phyloP scores from a whole-genome alignment of 2,113 vertebrate species.

The Percina caprodes region DNA sequence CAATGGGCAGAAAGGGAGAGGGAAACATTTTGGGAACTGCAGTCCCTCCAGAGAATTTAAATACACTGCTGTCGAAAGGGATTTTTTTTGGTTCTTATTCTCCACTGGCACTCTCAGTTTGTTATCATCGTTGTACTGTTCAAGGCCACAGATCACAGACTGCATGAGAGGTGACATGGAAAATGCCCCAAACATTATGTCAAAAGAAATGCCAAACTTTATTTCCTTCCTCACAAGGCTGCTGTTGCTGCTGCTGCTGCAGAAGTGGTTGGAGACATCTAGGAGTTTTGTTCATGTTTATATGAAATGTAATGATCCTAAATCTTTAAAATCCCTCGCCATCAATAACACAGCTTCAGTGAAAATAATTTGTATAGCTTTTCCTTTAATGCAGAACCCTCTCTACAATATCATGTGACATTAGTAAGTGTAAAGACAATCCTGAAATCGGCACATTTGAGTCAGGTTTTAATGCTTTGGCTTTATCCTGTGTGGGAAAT shows the following conservation, averaged over 20 bases:
- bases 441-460: background rate
- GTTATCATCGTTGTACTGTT: slow-evolving; percentile 1
- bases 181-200: slow-evolving; percentile 35
- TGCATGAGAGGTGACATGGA: slow-evolving; percentile 23
- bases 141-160: slow-evolving; percentile 19
- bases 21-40: background rate
- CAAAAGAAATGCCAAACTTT: slow-evolving; percentile 32
- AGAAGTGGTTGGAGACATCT: background rate
- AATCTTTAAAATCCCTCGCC: background rate
- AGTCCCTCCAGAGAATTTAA: slow-evolving; percentile 24
- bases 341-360: background rate
- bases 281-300: background rate
- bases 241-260: background rate
- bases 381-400: no score
- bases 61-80: slow-evolving; percentile 26
- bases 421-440: background rate
- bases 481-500: background rate
- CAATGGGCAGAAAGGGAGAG: slow-evolving; percentile 1
- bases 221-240: background rate
- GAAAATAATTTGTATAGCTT: no score
- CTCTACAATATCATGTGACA: background rate
- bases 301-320: background rate
- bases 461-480: background rate
- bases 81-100: background rate
- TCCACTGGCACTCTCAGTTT: slow-evolving; percentile 11